Conservation (phyloP, 1,140 invertebrate species). For the Penaeus vannamei region DNA sequence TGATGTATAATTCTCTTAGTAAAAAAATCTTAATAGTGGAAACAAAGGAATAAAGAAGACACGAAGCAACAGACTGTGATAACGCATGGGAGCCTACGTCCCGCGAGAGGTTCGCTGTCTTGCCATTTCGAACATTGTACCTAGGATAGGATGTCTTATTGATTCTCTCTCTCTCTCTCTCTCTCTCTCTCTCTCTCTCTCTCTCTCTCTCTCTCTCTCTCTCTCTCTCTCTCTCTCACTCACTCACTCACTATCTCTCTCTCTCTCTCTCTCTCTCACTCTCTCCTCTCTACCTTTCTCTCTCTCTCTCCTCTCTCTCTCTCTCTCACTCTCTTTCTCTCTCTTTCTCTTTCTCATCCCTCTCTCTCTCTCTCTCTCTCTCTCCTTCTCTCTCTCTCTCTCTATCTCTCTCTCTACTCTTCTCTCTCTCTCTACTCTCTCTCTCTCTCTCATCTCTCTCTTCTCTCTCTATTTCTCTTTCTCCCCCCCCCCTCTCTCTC, state of each 20-base stretch:
- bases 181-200: background rate
- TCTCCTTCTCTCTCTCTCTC: background rate
- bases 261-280: background rate
- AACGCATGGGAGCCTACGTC: too few species aligned
- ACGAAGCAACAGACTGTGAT: too few species aligned
- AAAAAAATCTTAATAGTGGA: too few species aligned
- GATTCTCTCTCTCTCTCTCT: too few species aligned
- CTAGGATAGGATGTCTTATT: too few species aligned
- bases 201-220: background rate
- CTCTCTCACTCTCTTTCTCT: background rate
- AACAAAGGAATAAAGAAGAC: too few species aligned
- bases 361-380: background rate
- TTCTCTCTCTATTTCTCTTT: background rate
- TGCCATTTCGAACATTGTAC: too few species aligned
- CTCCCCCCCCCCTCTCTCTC: background rate
- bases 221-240: background rate
- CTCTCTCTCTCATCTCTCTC: background rate
- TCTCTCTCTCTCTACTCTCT: background rate
- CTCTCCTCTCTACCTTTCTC: conserved; percentile 38
- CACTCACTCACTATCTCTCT: conserved; percentile 17
- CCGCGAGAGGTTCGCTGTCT: too few species aligned
- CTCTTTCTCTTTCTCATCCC: background rate
- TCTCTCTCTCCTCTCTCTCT: conserved; percentile 26
- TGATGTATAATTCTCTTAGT: too few species aligned
- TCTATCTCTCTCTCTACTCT: background rate